Conservation (phyloP, 2,888 invertebrate species). For the Chloromyia formosa region DNA sequence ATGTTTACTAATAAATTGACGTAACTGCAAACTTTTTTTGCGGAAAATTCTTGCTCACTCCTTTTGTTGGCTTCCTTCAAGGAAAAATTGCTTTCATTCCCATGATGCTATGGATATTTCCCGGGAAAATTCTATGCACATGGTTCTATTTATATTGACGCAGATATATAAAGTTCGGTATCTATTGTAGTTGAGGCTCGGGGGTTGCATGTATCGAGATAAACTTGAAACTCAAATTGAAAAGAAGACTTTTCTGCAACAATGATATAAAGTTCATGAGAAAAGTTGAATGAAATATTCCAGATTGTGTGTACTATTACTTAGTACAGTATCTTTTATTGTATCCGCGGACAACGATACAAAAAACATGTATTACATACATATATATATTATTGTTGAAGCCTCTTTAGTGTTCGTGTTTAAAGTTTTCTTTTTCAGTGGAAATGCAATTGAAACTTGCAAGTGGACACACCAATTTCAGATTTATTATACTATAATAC, state of each 20-base stretch:
- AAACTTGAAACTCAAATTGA: constrained; percentile 26
- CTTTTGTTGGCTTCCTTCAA: neutral
- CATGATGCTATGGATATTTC: neutral
- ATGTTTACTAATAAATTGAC: constrained; percentile 5
- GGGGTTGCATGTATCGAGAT: neutral
- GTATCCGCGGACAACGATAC: no score
- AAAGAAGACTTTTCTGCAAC: constrained; percentile 19
- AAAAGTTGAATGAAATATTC: constrained; percentile 33
- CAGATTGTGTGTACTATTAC: neutral
- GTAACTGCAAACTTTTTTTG: neutral
- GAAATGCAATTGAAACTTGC: neutral
- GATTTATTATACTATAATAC: no score
- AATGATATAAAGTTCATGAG: constrained; percentile 31
- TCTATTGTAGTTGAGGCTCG: neutral
- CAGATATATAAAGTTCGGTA: no score
- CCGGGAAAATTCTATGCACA: neutral
- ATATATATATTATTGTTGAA: no score
- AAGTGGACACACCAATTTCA: neutral
- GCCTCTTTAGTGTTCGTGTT: no score
- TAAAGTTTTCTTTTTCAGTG: no score
- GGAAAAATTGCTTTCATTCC: constrained; percentile 27
- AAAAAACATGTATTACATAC: no score
- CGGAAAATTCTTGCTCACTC: neutral
- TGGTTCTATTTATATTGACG: no score
- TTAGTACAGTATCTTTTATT: no score